These are phyloP conservation scores for Neosilurus hyrtlii DNA, from an alignment of 2,797 vertebrate species.

Conservation along the genomic window DNA sequence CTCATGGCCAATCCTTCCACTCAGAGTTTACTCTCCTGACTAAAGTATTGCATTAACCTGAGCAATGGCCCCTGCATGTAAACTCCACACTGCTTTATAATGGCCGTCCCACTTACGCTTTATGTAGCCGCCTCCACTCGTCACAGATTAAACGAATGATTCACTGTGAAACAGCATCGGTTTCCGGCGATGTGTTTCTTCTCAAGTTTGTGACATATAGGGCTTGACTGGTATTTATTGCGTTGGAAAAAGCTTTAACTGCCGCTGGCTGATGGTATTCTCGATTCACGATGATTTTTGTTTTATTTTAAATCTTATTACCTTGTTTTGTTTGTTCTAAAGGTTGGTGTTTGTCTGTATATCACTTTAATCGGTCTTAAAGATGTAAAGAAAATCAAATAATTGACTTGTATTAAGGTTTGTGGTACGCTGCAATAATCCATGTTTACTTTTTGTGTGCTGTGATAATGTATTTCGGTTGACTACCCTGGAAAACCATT, in stretches of 20 bases:
- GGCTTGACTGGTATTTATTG: neutral
- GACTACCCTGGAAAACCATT: neutral
- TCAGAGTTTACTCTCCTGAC: neutral
- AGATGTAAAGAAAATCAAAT: neutral
- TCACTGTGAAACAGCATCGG: conserved; percentile 51
- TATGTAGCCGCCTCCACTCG: neutral
- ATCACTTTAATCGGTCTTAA: neutral
- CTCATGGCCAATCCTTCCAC: conserved; percentile 17
- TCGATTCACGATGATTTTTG: conserved; percentile 28
- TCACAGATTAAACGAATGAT: conserved; percentile 11
- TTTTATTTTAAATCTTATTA: conserved; percentile 3
- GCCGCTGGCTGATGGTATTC: conserved; percentile 17
- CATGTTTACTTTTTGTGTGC: neutral
- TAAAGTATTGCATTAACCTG: conserved; percentile 3
- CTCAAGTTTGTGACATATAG: neutral
- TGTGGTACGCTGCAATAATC: conserved; percentile 15
- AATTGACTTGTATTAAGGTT: neutral
- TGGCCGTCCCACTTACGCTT: neutral
- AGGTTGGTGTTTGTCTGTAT: neutral
- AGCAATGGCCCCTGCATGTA: conserved; percentile 6
- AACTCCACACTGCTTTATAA: neutral
- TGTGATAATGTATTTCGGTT: neutral
- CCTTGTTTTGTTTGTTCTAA: conserved; percentile 10
- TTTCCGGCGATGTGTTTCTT: conserved; percentile 11
- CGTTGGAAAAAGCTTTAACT: too few species aligned